A percentile compares a stretch with the other conserved stretches of the same genome.
Evolutionary conservation across 2,797 vertebrate species (phyloP).

Genomic region (Natrix natrix): DNA sequence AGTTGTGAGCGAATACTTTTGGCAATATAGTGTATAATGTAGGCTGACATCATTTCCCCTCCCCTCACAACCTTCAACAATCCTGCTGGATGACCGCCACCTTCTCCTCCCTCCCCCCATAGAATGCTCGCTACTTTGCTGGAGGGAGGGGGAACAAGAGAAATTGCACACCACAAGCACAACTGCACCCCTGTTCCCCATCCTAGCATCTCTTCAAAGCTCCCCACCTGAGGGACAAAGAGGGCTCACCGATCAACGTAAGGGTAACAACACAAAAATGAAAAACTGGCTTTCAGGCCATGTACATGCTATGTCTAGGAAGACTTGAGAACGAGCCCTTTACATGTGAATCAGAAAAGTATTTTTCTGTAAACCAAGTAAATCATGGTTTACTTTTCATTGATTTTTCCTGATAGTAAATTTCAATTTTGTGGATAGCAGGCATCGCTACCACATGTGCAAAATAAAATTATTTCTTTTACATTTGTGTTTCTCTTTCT

Average conservation of each 20-base stretch:
- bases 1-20: no score
- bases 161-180: not conserved
- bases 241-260: not conserved
- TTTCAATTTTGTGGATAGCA: not conserved
- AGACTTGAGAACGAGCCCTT: not conserved
- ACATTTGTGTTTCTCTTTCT: not conserved
- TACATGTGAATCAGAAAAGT: no score
- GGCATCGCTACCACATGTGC: not conserved
- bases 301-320: not conserved
- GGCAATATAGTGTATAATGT: not conserved
- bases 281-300: not conserved
- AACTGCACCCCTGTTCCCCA: not conserved
- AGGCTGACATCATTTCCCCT: not conserved
- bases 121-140: not conserved
- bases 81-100: not conserved
- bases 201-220: not conserved
- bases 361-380: not conserved
- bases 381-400: accelerated
- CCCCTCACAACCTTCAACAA: not conserved
- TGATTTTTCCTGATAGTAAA: not conserved
- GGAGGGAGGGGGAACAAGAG: not conserved
- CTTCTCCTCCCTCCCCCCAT: no score
- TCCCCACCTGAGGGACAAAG: not conserved
- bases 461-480: not conserved
- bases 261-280: not conserved